Base-by-base conservation (phyloP, 2,113 vertebrate species). In the Dolichallabes microphthalmus region DNA sequence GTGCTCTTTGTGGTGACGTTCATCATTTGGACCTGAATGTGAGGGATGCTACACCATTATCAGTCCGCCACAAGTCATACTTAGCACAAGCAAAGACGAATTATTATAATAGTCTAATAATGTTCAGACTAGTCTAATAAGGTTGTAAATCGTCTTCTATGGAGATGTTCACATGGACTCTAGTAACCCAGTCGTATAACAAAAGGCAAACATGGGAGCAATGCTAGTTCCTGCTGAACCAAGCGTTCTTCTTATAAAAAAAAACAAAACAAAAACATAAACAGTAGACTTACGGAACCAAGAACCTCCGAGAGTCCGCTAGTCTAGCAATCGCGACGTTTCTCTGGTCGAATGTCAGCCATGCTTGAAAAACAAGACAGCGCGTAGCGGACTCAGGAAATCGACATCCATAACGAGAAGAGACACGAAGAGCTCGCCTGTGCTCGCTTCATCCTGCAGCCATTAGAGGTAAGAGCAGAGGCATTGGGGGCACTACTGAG, bases 301-400 rank as follows among this genome's bases (percentile, higher is more conserved):
- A 8, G 15, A n/a, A 80, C 71, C 69, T 82, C 77, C 57, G 80
- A 82, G 27, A 86, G 35, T 85, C 79, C 39, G 64, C 55, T 13
- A 19, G 19, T 68, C 86, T 87, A 78, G 22, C 64, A 77, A 84
- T 86, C 80, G 20, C 69, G 80, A 74, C 81, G 79, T 58, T 87
- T 86, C 68, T 89, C 85, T 71, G 83, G 86, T 86, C 87, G 82
- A 76, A 83, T 87, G 85, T 87, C 84, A 86, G 75, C 82, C 88
- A 89, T 91, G 83, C 82, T 88, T 84, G 82, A 80, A 52, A 25
- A 73, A 61, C 82, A 82, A 32, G 64, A 76, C 25, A 81, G 60
- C 79, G 19, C 25, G 80, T 87, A 80, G 82, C 45, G 57, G 81
- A 69, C 68, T 78, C 58, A 86, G 22, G 20, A 35, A 76, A 82